Evolutionary conservation across 2,888 invertebrate species (phyloP).

Genomic region (Congeria kusceri): DNA sequence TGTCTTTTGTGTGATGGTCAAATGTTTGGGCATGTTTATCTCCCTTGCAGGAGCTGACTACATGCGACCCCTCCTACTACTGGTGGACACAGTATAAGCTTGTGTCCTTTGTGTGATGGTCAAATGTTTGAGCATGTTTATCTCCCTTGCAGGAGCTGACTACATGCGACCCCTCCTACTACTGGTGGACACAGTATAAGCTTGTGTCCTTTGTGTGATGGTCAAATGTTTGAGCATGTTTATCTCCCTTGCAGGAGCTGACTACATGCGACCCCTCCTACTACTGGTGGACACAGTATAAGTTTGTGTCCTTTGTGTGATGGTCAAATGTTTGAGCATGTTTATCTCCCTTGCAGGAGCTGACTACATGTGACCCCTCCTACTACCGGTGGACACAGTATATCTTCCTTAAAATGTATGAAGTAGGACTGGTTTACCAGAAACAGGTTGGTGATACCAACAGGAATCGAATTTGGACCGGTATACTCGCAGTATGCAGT

Average conservation of each 20-base stretch:
- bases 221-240: no score
- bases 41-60: constrained; percentile 90
- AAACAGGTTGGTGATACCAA: constrained; percentile 90
- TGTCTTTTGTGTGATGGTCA: no score
- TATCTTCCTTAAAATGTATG: constrained; percentile 94
- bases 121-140: no score
- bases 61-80: constrained; percentile 95
- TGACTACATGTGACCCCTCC: constrained; percentile 93
- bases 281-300: constrained; percentile 98
- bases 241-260: constrained; percentile 88
- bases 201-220: no score
- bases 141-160: constrained; percentile 89
- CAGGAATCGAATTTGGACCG: no score
- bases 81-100: constrained; percentile 98
- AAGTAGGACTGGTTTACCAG: constrained; percentile 94
- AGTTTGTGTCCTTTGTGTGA: no score
- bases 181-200: constrained; percentile 98
- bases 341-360: constrained; percentile 87
- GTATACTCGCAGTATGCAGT: no score
- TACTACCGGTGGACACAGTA: constrained; percentile 98
- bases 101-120: no score
- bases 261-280: constrained; percentile 95
- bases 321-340: no score
- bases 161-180: constrained; percentile 95
- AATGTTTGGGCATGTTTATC: no score